phyloP scores from a whole-genome alignment of 2,797 vertebrate genomes.

The Anguilla obscura region DNA sequence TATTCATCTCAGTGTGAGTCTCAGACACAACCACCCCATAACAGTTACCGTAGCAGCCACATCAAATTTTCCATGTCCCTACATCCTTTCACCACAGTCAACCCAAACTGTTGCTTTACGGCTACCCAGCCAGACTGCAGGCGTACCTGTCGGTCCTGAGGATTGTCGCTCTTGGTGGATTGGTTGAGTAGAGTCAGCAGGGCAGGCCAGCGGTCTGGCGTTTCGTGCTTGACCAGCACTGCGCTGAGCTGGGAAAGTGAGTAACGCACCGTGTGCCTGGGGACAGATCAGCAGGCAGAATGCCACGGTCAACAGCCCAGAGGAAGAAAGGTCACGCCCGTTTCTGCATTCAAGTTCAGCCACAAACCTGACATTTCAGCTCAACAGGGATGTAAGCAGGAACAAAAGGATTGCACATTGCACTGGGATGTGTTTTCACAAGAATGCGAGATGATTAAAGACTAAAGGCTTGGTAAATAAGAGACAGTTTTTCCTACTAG shows the following conservation, averaged over 20 bases:
- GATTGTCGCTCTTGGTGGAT: conserved; percentile 75
- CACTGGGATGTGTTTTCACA: not conserved
- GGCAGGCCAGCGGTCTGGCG: conserved; percentile 84
- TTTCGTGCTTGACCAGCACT: conserved; percentile 84
- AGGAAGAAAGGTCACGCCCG: not conserved
- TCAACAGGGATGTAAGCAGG: not conserved
- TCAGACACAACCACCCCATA: not conserved
- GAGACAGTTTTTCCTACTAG: not conserved
- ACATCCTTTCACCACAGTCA: not conserved
- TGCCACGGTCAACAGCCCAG: not conserved
- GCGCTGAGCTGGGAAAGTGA: conserved; percentile 84
- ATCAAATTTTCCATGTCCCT: not conserved
- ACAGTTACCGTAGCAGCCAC: not conserved
- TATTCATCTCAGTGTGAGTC: not conserved
- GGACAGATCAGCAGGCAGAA: not conserved
- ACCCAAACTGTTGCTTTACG: not conserved
- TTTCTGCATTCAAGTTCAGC: not conserved
- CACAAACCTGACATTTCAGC: not conserved
- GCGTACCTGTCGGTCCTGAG: conserved; percentile 78
- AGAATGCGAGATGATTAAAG: not conserved
- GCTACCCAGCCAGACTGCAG: not conserved
- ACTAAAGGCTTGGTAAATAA: not conserved
- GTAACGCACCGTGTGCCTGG: conserved; percentile 83
- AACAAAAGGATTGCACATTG: not conserved
- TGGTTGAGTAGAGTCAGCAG: conserved; percentile 80